Conservation (phyloP, 23 tunicate species). For the Halocynthia roretzi region DNA sequence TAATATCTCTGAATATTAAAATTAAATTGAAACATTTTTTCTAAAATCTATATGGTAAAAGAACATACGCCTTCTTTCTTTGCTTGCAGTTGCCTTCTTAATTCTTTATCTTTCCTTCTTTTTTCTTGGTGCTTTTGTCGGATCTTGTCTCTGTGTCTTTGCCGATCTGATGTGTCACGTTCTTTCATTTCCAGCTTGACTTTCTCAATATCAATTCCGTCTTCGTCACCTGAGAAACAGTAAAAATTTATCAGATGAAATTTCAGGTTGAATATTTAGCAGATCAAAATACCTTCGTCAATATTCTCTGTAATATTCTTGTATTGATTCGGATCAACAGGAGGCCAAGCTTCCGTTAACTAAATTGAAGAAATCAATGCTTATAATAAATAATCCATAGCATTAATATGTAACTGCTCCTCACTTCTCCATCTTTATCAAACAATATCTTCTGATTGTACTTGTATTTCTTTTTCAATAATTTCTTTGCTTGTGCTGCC, state of each 20-base stretch:
- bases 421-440: conserved; percentile 49
- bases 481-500: conserved; percentile 29
- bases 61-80: conserved; percentile 12
- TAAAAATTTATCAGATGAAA: background rate
- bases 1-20: background rate
- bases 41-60: background rate
- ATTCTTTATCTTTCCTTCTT: conserved; percentile 36
- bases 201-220: conserved; percentile 39
- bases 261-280: no score
- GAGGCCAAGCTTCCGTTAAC: conserved; percentile 17
- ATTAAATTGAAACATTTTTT: background rate
- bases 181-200: conserved; percentile 42
- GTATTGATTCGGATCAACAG: conserved; percentile 17
- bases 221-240: background rate
- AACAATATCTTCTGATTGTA: conserved; percentile 43
- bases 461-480: conserved; percentile 30
- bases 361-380: background rate
- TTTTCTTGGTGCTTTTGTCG: conserved; percentile 26
- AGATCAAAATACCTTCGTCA: no score
- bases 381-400: no score
- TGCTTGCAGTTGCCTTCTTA: conserved; percentile 12
- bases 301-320: no score
- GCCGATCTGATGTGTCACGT: conserved; percentile 48
- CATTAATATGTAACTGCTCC: no score
- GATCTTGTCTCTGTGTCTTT: conserved; percentile 32